phyloP scores from a whole-genome alignment of 2,888 invertebrate genomes.

The Geotrupes spiniger region DNA sequence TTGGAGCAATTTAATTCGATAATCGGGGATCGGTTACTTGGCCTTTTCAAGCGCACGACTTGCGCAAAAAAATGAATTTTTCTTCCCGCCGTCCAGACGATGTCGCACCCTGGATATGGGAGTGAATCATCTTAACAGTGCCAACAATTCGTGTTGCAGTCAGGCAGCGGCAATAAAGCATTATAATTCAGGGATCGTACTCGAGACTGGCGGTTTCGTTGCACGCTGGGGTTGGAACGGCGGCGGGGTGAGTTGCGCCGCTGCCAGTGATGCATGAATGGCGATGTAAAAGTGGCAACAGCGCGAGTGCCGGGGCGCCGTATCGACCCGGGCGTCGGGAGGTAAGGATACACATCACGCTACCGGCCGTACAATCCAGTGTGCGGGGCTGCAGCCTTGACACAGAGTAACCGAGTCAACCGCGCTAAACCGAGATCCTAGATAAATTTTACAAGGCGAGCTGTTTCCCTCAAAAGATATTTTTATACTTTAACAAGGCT shows the following conservation, averaged over 20 bases:
- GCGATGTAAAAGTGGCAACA: slow-evolving; percentile 19
- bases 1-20: too few species aligned
- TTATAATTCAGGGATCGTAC: slow-evolving; percentile 33
- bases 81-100: too few species aligned
- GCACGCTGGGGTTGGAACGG: slow-evolving; percentile 14
- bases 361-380: slow-evolving; percentile 4
- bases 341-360: slow-evolving; percentile 11
- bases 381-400: slow-evolving; percentile 27
- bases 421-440: slow-evolving; percentile 5
- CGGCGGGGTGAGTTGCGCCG: slow-evolving; percentile 4
- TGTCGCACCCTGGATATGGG: too few species aligned
- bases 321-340: slow-evolving; percentile 20
- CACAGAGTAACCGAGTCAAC: slow-evolving; percentile 28
- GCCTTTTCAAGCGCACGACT: too few species aligned
- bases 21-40: too few species aligned
- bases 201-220: slow-evolving; percentile 23
- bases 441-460: slow-evolving; percentile 1
- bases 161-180: slow-evolving; percentile 26
- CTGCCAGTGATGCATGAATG: slow-evolving; percentile 19
- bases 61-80: too few species aligned
- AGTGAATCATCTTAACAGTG: slow-evolving; percentile 17
- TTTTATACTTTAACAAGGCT: too few species aligned
- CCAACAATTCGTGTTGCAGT: slow-evolving; percentile 21
- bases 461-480: too few species aligned
- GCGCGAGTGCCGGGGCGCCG: slow-evolving; percentile 17